Evolutionary conservation across 2,113 vertebrate genomes (phyloP), one percentile per base, ranked within the genome.

Genomic region (Microcebus griseorufus): DNA sequence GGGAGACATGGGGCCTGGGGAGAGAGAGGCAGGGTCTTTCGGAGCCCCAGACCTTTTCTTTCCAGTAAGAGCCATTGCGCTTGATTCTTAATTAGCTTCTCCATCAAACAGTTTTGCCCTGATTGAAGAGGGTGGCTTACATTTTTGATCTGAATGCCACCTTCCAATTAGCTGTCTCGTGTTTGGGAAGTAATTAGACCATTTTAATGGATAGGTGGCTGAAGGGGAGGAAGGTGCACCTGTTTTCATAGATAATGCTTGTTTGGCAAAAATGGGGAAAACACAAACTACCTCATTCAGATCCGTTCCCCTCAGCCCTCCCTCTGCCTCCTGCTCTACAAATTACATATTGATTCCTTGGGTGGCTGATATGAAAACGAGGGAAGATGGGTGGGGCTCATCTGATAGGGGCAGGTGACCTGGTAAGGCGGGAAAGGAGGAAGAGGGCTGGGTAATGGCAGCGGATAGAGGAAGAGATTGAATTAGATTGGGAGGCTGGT

Each of bases 331-430:
- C 97, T 80, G 70, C 86, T 84, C 95, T 98, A 89, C 97, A 98
- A 98, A 99, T 99, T 98, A 98, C 98, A 98, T 99, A 99, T 98
- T 96, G 99, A 99, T 99, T 99, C 95, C 89, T 62, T 51, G 69
- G 64, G 39, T 27, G 25, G 27, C 17, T 65, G 55, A 27, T 34
- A 8, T 13, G 37, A 11, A 39, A 51, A 53, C 27, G 70, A 17
- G 79, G 16, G 42, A 83, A 37, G n/a, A 55, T 64, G 58, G 58
- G 60, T 34, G 16, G 62, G 55, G 72, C 5, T 95, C 25, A 12
- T 65, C 23, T 42, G 45, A 65, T 16, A 22, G n/a, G 12, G 37
- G 80, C 11, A 51, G 64, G 75, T 80, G 45, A 89, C 22, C 4
- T 18, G 55, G 20, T 42, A 70, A 89, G 60, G 32, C 11, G 53